Percentiles rank a stretch among this genome's conserved stretches.
These are phyloP conservation scores for Euglossa dilemma DNA, from an alignment of 1,140 invertebrate genomes.

Conservation along the genomic window DNA sequence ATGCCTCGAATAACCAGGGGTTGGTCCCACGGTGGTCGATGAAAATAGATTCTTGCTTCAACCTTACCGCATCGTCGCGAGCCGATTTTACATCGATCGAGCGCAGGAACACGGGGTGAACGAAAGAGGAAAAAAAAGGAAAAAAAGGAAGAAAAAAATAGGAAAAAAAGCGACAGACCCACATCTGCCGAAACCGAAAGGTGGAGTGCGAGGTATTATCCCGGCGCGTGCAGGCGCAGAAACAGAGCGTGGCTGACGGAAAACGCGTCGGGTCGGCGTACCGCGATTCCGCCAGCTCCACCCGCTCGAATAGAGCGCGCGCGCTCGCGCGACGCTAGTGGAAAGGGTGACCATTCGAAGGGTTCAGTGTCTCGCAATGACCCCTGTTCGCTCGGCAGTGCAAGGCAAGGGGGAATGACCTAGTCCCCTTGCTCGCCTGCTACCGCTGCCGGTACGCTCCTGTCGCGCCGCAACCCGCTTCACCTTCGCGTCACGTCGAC, in stretches of 20 bases:
- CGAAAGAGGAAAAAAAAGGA: too few relatives aligned
- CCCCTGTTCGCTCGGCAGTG: constrained; percentile 69
- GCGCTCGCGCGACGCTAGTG: constrained; percentile 9
- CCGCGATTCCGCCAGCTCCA: constrained; percentile 35
- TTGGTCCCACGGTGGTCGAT: too few relatives aligned
- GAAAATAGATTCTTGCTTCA: too few relatives aligned
- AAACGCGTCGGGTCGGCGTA: constrained; percentile 34
- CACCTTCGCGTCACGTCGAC: constrained; percentile 47
- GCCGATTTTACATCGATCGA: too few relatives aligned
- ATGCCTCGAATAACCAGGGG: too few relatives aligned
- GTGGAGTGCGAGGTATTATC: background rate
- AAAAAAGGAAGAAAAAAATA: too few relatives aligned
- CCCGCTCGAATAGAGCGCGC: constrained; percentile 27
- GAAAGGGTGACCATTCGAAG: constrained; percentile 67
- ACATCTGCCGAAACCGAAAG: too few relatives aligned
- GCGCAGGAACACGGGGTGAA: too few relatives aligned
- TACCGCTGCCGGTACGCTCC: constrained; percentile 40
- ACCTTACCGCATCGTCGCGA: too few relatives aligned
- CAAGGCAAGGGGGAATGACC: constrained; percentile 76
- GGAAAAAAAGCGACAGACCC: too few relatives aligned
- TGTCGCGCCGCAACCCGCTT: constrained; percentile 59
- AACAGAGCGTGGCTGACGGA: constrained; percentile 20
- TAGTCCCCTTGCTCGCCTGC: constrained; percentile 65
- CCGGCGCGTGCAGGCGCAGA: background rate
- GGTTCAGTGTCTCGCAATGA: constrained; percentile 76